Evolutionary conservation across 2,888 invertebrate genomes (phyloP), one percentile per base, ranked within the genome.

Genomic region (Coleophora deauratella): DNA sequence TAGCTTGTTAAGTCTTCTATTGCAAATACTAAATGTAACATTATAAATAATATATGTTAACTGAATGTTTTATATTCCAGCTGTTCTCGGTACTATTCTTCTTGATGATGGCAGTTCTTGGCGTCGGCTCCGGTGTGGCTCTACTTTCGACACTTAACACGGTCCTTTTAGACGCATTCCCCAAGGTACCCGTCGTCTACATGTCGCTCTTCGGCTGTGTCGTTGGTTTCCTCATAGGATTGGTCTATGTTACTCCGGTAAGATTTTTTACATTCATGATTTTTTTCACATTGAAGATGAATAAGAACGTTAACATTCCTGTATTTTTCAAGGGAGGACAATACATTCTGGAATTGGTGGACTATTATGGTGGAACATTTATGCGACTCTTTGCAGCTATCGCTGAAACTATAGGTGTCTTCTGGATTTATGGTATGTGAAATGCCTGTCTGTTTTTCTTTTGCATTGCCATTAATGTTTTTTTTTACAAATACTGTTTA

Each of bases 101-200:
- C 84, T 74, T 93, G 52, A 95, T 95, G 95, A 84, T 95, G 74
- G 90, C 91, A 44, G 91, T 93, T 1, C 80, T 95, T 43, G 94
- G 94, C 12, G 77, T 93, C 3, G 95, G 94, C 0, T 92, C 92
- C 33, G 89, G 92, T 21, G 91, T 92, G 35, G 92, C 93, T 0
- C 73, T 94, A 11, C 88, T 90, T 46, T 90, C 90, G 21, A 88
- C 89, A 8, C 69, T 91, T 10, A 91, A 92, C 58, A 90, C 91
- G 0, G 87, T 91, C 4, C 70, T 93, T 28, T 78, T 89, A 55
- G 94, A 94, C 59, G 80, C 90, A 40, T 91, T 91, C 55, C 91
- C 91, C 0, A 69, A 76, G 0, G 65, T 89, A 1, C 87, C 85
- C 14, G 87, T 86, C 33, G 85, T 90, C 80, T 78, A 87, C 53